Percentiles rank a stretch among this genome's conserved stretches.
Evolutionary conservation across 2,888 invertebrate species (phyloP).

Genomic region (Podotricha telesiphe): DNA sequence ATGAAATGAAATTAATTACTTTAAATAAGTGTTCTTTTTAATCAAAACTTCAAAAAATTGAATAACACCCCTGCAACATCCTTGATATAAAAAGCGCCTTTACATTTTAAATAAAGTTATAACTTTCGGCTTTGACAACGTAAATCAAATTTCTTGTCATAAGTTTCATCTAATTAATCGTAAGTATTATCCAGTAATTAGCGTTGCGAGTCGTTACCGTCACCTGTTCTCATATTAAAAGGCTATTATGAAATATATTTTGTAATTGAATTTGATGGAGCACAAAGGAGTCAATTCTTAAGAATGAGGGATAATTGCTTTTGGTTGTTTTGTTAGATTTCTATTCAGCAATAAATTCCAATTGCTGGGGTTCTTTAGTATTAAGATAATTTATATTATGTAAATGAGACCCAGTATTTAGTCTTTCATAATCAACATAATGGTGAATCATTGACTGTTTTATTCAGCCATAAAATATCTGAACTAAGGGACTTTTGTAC

Average conservation of each 20-base stretch:
- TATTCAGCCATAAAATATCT: no score
- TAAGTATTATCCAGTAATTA: conserved; percentile 48
- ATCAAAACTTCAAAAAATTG: no score
- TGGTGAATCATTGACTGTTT: no score
- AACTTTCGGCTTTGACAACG: neutral
- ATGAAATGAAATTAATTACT: no score
- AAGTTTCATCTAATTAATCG: conserved; percentile 42
- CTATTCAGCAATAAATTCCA: neutral
- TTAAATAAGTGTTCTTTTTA: no score
- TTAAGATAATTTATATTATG: neutral
- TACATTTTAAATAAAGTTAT: no score
- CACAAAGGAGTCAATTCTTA: conserved; percentile 13
- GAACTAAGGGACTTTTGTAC: no score
- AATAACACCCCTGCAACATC: no score
- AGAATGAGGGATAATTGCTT: conserved; percentile 7
- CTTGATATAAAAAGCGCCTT: no score
- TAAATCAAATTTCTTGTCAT: neutral
- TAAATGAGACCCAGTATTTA: neutral
- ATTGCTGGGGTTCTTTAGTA: neutral
- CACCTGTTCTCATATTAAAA: conserved; percentile 41
- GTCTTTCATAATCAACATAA: no score
- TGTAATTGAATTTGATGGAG: conserved; percentile 28
- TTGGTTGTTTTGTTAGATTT: neutral
- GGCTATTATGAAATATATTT: conserved; percentile 22
- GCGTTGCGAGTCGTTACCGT: conserved; percentile 40